Conservation (phyloP, 2,113 vertebrate species). For the Semicossyphus pulcher region DNA sequence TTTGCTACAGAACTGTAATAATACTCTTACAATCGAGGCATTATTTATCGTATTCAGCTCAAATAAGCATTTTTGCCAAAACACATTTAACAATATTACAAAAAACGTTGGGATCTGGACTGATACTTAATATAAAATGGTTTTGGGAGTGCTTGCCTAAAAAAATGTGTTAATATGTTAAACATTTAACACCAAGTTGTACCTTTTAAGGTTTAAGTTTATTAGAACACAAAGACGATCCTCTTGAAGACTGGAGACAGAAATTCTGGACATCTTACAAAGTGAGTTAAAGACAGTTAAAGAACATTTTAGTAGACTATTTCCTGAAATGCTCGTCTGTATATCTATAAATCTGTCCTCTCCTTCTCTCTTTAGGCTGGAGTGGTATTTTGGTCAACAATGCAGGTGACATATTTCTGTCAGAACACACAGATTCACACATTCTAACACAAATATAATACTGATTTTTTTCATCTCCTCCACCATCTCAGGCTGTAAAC, state of each 20-base stretch:
- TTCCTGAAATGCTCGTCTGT: neutral
- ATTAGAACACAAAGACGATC: slow-evolving; percentile 81
- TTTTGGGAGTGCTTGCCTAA: no score
- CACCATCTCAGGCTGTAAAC: slow-evolving; percentile 78
- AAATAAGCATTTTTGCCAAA: neutral
- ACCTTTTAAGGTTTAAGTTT: slow-evolving; percentile 82
- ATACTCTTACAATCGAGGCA: no score
- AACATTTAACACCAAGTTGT: neutral
- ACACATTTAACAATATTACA: neutral
- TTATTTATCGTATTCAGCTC: no score
- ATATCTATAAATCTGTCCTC: neutral
- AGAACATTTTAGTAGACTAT: neutral
- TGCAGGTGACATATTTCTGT: slow-evolving; percentile 77
- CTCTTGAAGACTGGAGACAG: slow-evolving; percentile 81
- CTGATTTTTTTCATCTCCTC: neutral
- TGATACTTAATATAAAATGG: no score
- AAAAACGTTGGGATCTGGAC: no score
- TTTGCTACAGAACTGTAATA: no score
- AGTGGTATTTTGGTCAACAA: slow-evolving; percentile 82
- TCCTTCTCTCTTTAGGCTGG: slow-evolving; percentile 74
- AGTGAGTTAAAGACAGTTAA: slow-evolving; percentile 69
- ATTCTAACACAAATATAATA: neutral
- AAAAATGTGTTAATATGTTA: no score
- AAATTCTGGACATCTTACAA: slow-evolving; percentile 87
- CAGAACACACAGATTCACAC: neutral